Conservation (phyloP, 1,140 invertebrate genomes). For the Phthorimaea operculella region DNA sequence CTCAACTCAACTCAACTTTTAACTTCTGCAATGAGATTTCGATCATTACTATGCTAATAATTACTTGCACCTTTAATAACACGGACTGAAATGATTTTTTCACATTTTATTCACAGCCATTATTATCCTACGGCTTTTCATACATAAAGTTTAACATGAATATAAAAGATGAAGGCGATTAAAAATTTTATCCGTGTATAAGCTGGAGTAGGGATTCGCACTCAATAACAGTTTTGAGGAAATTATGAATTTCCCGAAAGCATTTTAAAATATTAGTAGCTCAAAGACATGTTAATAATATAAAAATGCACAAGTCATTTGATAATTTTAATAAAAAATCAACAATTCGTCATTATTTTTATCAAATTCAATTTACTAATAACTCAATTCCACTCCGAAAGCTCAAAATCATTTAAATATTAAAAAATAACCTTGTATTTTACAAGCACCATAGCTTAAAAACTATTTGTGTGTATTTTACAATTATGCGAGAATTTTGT, state of each 20-base stretch:
- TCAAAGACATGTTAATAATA: conserved; percentile 29
- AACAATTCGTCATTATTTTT: conserved; percentile 16
- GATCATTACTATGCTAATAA: background rate
- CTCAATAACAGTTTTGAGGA: too few relatives aligned
- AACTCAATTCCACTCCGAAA: conserved; percentile 5
- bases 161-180: too few relatives aligned
- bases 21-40: background rate
- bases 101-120: conserved; percentile 50
- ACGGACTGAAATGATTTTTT: conserved; percentile 33
- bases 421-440: background rate
- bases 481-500: too few relatives aligned
- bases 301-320: conserved; percentile 19
- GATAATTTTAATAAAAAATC: conserved; percentile 25
- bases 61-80: background rate
- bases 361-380: conserved; percentile 8
- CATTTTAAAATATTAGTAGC: conserved; percentile 21
- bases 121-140: conserved; percentile 27
- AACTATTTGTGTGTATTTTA: conserved; percentile 1
- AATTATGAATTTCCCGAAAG: background rate
- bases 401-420: background rate
- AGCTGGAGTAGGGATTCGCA: too few relatives aligned
- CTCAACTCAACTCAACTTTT: too few relatives aligned
- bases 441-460: conserved; percentile 5
- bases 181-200: too few relatives aligned
- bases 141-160: too few relatives aligned